Evolutionary conservation across 2,113 vertebrate genomes (phyloP), one percentile per base, ranked within the genome.

Genomic region (Peromyscus maniculatus): DNA sequence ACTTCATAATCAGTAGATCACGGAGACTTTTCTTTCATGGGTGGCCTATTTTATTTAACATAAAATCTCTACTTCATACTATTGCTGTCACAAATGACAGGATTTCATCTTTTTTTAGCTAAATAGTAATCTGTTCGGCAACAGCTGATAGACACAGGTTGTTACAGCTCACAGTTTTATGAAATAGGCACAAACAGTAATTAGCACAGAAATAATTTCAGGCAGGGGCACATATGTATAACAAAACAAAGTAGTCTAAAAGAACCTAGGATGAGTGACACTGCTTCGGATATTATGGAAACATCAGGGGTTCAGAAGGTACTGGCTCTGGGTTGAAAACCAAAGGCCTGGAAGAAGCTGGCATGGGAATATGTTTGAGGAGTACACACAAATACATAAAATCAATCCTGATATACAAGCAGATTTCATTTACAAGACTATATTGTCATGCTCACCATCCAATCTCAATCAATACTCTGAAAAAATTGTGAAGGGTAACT

Each of bases 181-280:
- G 11, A 26, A 7, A 12, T 7, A 92, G 55, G 79, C 19, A 87
- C 15, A 82, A 62, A 95, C 11, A 71, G 66, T 95, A 79, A 95
- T 78, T 95, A 66, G 12, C 46, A 82, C 59, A 64, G 71, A 94
- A 93, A 78, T 75, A 84, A 92, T 80, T 96, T 97, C 49, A 83
- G 15, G 0, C 83, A 46, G 33, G 3, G 26, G 87, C 26, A 31
- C 6, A 39, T 69, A 79, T 39, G 31, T 77, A 24, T 88, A 77
- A 80, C 89, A 89, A 89, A 91, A 62, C 4, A 55, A 59, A 8
- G 24, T 67, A 26, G n/a, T 49, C 67, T 64, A 33, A 89, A 83
- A 89, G 36, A 94, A 66, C 79, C 13, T 82, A 72, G 94, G n/a
- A 87, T 62, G 83, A 66, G 28, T 39, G 46, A 43, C 19, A 94